Percentiles rank a stretch among this genome's conserved stretches.
Conservation (phyloP, 2,888 invertebrate genomes). For the Dasysyrphus tricinctus region DNA sequence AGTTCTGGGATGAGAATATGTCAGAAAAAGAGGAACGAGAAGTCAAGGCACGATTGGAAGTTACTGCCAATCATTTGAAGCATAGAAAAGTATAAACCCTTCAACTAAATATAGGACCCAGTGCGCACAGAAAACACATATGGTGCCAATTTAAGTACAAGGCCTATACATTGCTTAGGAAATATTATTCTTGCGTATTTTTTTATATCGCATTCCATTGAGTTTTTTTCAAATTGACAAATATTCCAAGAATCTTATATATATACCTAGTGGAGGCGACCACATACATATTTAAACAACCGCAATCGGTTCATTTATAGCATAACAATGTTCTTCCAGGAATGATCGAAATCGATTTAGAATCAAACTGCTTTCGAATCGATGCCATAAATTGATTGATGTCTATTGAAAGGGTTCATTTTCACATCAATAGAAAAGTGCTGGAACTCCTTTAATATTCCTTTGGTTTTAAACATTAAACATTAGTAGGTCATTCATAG, state of each 20-base stretch:
- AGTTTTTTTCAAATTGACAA: neutral
- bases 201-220: constrained; percentile 36
- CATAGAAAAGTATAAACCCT: constrained; percentile 7
- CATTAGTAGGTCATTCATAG: too few relatives aligned
- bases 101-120: constrained; percentile 32
- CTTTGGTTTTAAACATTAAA: too few relatives aligned
- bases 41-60: constrained; percentile 61
- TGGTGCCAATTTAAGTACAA: constrained; percentile 57
- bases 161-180: neutral
- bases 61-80: constrained; percentile 53
- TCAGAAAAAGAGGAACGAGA: neutral
- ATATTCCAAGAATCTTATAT: constrained; percentile 18
- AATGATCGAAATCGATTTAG: constrained; percentile 1
- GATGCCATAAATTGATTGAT: neutral
- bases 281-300: constrained; percentile 64
- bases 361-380: too few relatives aligned
- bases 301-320: constrained; percentile 35
- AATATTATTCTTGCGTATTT: neutral
- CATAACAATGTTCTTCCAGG: neutral
- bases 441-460: too few relatives aligned
- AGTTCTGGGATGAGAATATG: constrained; percentile 3
- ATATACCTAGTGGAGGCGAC: neutral
- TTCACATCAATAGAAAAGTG: too few relatives aligned
- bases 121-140: constrained; percentile 28
- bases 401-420: neutral